These are phyloP conservation scores for Phalangium opilio DNA, from an alignment of 2,888 invertebrate genomes.

Conservation along the genomic window DNA sequence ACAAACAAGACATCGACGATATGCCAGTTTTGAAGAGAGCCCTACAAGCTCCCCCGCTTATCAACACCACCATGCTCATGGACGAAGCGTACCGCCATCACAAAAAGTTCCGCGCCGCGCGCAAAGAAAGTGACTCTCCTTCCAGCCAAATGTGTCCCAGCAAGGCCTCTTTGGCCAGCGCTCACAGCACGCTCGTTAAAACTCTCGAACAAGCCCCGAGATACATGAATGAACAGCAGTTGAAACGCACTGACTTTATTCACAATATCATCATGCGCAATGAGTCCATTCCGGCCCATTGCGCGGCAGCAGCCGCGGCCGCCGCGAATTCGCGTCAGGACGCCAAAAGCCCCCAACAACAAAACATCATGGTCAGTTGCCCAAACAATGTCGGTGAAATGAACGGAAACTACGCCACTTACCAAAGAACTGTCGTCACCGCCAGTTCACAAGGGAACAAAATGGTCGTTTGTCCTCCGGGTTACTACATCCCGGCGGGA, in stretches of 20 bases:
- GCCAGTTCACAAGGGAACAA: background rate
- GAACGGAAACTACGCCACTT: slow-evolving; percentile 3
- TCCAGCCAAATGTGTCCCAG: slow-evolving; percentile 12
- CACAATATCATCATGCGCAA: slow-evolving; percentile 74
- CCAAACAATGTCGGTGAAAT: background rate
- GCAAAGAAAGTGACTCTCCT: slow-evolving; percentile 18
- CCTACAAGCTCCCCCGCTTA: slow-evolving; percentile 76
- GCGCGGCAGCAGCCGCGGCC: slow-evolving; percentile 28
- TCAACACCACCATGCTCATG: slow-evolving; percentile 71
- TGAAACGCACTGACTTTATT: slow-evolving; percentile 79
- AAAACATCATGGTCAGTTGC: slow-evolving; percentile 17
- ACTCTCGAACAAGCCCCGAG: slow-evolving; percentile 83
- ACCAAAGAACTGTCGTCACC: slow-evolving; percentile 1
- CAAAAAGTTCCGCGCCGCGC: slow-evolving; percentile 62
- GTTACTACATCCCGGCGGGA: background rate
- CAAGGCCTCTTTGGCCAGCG: slow-evolving; percentile 17
- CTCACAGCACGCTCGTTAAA: slow-evolving; percentile 61
- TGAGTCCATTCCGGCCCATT: slow-evolving; percentile 31
- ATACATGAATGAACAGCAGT: slow-evolving; percentile 72
- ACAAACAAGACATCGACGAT: slow-evolving; percentile 52
- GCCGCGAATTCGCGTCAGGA: slow-evolving; percentile 23
- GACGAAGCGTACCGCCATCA: slow-evolving; percentile 90
- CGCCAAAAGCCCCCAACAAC: background rate
- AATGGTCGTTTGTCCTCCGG: background rate
- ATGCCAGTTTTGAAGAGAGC: slow-evolving; percentile 89